Base-by-base conservation (phyloP, 2,113 vertebrate genomes). In the Odontesthes bonariensis region DNA sequence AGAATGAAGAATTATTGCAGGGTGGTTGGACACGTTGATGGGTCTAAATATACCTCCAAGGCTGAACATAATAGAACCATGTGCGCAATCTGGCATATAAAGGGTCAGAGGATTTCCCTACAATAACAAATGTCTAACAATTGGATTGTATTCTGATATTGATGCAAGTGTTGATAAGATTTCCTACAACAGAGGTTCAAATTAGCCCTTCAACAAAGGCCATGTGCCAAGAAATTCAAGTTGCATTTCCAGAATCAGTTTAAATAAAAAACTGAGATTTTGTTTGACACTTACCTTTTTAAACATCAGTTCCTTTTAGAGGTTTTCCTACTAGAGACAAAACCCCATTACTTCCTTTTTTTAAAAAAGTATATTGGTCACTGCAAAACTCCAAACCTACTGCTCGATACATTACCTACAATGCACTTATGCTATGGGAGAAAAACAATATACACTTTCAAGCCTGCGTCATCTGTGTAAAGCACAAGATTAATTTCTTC, bases 41-140 rank as follows among this genome's bases (percentile, higher is more conserved):
- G 31, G 19, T 70, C 59, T 75, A 75, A 57, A 63, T 58, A 44
- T 58, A 62, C 13, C 33, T 23, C 20, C 40, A 17, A 27, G 32
- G 56, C 57, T 46, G 32, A 11, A 49, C 52, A 20, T 59, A 55
- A 51, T 17, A 49, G 27, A 60, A 13, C 14, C 38, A 6, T 13
- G 32, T 33, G 23, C 44, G 42, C 9, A 38, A n/a, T 59, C 27
- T 60, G 38, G 38, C 6, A 1, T 16, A 17, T 55, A 47, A 51
- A 27, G 38, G 40, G 16, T 55, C 38, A 51, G 27, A 61, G 31
- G 31, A 23, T 11, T 49, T 19, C 22, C 40, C 32, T 8, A 14
- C n/a, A n/a, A 14, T 12, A 3, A 32, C 31, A 69, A 32, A 52
- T 17, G 4, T 40, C 22, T 63, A 9, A 27, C 32, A 52, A 11